Conservation (phyloP, 1,140 invertebrate species). For the Sesamia nonagrioides region DNA sequence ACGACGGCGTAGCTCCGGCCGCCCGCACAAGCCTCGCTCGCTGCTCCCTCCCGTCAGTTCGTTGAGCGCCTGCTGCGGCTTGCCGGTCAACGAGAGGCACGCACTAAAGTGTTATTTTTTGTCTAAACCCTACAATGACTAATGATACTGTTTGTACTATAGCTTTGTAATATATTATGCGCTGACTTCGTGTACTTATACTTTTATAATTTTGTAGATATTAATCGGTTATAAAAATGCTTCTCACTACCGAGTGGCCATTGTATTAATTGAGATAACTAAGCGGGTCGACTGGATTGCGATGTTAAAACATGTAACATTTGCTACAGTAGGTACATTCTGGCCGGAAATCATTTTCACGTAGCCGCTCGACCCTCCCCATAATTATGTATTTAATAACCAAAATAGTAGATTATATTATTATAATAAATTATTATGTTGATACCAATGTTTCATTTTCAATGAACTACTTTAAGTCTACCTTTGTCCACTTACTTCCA, state of each 20-base stretch:
- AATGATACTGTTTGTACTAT: conserved; percentile 22
- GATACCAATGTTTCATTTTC: not conserved
- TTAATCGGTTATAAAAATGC: not conserved
- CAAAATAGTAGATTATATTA: conserved; percentile 10
- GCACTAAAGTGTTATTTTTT: not conserved
- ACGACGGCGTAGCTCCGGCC: conserved; percentile 17
- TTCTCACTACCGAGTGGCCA: not conserved
- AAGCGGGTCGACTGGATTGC: not conserved
- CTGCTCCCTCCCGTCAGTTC: not conserved
- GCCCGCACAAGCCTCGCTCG: not conserved
- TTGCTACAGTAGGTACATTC: too few species aligned
- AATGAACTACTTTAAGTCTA: not conserved
- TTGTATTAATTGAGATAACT: not conserved
- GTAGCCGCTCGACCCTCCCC: not conserved
- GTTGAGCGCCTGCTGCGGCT: not conserved
- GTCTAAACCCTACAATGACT: not conserved
- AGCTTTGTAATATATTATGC: conserved; percentile 42
- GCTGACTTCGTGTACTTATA: conserved; percentile 40
- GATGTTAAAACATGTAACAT: not conserved
- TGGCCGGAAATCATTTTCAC: not conserved
- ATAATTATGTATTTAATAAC: conserved; percentile 16
- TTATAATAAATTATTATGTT: conserved; percentile 26
- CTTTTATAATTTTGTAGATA: conserved; percentile 28
- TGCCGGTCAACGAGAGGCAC: not conserved
- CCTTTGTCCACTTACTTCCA: too few species aligned